Evolutionary conservation across 2,797 vertebrate genomes (phyloP).

Genomic region (Myoxocephalus aenaeus): DNA sequence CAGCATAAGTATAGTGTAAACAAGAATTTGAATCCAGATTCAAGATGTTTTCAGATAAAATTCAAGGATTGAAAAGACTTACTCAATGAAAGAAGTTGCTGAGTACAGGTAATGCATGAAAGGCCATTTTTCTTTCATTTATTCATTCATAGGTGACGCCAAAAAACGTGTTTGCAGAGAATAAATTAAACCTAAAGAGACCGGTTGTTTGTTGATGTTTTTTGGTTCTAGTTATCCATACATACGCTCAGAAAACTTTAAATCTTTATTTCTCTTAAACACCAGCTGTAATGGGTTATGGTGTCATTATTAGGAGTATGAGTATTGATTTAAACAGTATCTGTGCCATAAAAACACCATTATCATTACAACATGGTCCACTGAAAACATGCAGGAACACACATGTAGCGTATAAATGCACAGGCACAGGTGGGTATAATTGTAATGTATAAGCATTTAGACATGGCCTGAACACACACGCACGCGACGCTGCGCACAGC

Average conservation of each 20-base stretch:
- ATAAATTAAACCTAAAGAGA: not conserved
- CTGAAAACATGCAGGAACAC: slow-evolving; percentile 26
- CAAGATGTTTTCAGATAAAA: not conserved
- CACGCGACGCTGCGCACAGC: too few species aligned
- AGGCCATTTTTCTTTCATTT: not conserved
- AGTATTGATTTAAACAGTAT: slow-evolving; percentile 73
- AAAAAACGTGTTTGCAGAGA: not conserved
- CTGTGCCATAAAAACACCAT: slow-evolving; percentile 65
- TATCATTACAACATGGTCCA: slow-evolving; percentile 34
- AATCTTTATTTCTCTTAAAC: slow-evolving; percentile 17
- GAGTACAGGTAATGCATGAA: not conserved
- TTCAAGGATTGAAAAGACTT: not conserved
- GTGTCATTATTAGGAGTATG: slow-evolving; percentile 47
- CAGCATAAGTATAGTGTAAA: not conserved
- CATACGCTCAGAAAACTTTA: not conserved
- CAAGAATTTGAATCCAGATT: not conserved
- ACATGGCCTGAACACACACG: slow-evolving; percentile 17
- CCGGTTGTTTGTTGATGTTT: not conserved
- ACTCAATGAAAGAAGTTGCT: not conserved
- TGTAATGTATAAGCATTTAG: slow-evolving; percentile 32
- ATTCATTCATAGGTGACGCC: not conserved
- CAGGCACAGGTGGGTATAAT: not conserved
- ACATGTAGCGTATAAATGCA: slow-evolving; percentile 13
- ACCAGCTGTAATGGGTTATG: slow-evolving; percentile 35
- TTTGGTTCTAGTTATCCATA: not conserved